Percentiles rank a stretch among this genome's conserved stretches.
phyloP scores from a whole-genome alignment of 2,113 vertebrate species.

The Paradisaea rubra region DNA sequence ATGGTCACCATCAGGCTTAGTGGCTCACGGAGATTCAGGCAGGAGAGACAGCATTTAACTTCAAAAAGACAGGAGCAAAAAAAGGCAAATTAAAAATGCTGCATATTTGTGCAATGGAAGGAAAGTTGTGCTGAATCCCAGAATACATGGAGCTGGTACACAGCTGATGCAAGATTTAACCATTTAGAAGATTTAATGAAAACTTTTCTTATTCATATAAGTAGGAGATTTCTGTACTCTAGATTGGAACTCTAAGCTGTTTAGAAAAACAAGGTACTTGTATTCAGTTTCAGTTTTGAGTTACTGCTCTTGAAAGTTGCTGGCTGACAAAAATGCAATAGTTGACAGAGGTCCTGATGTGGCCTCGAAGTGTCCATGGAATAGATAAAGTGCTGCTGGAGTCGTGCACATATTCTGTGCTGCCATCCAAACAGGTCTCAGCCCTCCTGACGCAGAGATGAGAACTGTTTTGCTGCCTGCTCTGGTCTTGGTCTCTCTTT shows the following conservation, averaged over 20 bases:
- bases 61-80: background rate
- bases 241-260: background rate
- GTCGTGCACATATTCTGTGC: fast-evolving
- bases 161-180: background rate
- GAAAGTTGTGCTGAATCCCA: background rate
- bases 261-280: background rate
- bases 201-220: background rate
- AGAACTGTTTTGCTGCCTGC: background rate
- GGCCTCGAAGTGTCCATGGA: background rate
- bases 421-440: background rate
- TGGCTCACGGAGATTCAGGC: background rate
- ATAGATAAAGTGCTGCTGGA: background rate
- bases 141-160: background rate
- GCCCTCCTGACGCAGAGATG: background rate
- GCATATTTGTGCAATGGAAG: background rate
- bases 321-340: background rate
- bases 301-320: background rate
- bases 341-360: background rate
- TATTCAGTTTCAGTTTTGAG: background rate
- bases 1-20: background rate
- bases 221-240: background rate
- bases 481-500: background rate
- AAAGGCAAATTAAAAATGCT: background rate
- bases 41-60: background rate
- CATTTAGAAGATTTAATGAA: background rate